Base-by-base conservation (phyloP, 2,888 invertebrate genomes). In the Tanaodytes sp. region DNA sequence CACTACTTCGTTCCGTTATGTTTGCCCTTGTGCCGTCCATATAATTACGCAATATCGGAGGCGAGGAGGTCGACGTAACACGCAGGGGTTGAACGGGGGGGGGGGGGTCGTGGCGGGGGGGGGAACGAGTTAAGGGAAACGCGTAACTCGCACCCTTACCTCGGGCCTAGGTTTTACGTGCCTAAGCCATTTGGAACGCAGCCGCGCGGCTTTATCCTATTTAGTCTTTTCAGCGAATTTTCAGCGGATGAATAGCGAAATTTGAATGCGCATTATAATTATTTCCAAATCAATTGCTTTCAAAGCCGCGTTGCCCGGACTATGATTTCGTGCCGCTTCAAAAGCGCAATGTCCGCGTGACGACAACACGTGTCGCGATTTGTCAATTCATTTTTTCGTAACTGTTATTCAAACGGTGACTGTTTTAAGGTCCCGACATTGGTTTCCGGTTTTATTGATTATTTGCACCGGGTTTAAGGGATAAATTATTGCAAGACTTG, bases 21-120 rank as follows among this genome's bases (percentile, higher is more conserved):
- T 75, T 77, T 73, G 75, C 77, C 74, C 75, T 75, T 77, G 76
- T 75, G 75, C 71, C 77, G 73, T 78, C 81, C 78, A 77, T 78
- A 75, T 80, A 80, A 81, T 81, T 80, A 80, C 78, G 77, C 76
- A 77, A 79, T 79, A 73, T 75, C 73, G 65, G 73, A 52, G n/a
- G 73, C 70, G 74, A 74, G 75, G 67, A 75, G 72, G 66, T 71
- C 62, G 23, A 23, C 23, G 23, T n/a, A 23, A 23, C 23, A 8
- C 23, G 23, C 23, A 8, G 23, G 23, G 23, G 5, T 8, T 4
- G 8, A 8, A 8, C 23, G 23, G 23, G 9, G 31, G 6, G 20
- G 15, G 30, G 39, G 23, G 23, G 23, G 23, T 8, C 23, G 23
- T 5, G 23, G 23, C 23, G 23, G 23, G 9, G 31, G 6, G 23